Base-by-base conservation (phyloP, 2,888 invertebrate genomes). In the Dioctria rufipes region DNA sequence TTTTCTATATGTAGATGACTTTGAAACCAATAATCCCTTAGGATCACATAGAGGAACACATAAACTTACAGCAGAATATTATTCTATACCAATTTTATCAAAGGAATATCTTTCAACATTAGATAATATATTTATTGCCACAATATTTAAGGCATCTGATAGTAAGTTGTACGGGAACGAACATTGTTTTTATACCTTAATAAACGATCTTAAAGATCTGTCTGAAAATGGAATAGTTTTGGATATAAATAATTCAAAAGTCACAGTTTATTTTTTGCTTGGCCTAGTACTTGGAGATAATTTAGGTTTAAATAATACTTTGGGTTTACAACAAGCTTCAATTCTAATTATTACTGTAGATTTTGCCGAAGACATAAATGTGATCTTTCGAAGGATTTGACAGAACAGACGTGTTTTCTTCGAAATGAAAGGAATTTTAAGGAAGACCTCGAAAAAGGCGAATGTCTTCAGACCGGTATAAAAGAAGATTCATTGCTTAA, bases 121-220 rank as follows among this genome's bases (percentile, higher is more conserved):
- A 25, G 3, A 63, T 63, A 63, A 71, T 6, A 79, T 85, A n/a
- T 85, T 86, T 84, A 83, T 86, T 66, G 84, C 84, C 51, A 81
- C 80, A 46, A 66, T 86, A 51, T 79, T 85, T 80, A 83, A 85
- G 13, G 13, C 69, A 25, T 11, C 39, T 25, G 69, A 69, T 69
- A n/a, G 6, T 5, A 69, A 69, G 49, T 6, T 37, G 8, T 69
- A 49, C 39, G 69, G 37, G 25, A 69, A 69, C 39, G 49, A 69
- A 4, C 8, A 13, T 37, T 69, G 49, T 37, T 69, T 69, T 69
- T 25, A 69, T 49, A 37, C n/a, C 25, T 51, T 69, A 69, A 11
- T 69, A 9, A 37, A 13, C 6, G 51, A 49, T 6, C 46, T 69
- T 25, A 25, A 69, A 39, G 49, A 51, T 25, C 25, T 69, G 5